Conservation (phyloP, 2,113 vertebrate genomes). For the Bos indicus region DNA sequence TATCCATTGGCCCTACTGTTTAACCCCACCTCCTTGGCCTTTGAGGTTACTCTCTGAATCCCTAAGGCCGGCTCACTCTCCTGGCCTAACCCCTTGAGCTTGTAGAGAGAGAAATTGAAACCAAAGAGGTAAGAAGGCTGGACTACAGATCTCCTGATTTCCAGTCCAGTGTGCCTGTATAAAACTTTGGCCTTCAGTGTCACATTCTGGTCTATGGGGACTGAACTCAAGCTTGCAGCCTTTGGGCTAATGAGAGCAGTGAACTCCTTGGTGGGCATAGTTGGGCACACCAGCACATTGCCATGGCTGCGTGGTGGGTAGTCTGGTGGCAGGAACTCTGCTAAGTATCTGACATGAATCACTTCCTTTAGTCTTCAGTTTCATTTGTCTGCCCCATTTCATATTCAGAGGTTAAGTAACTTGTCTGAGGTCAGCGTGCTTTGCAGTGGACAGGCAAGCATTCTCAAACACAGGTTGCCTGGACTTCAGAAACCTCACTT, state of each 20-base stretch:
- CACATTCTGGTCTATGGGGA: background rate
- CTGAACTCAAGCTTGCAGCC: background rate
- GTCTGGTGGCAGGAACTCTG: background rate
- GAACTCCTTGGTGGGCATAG: background rate
- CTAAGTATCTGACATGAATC: background rate
- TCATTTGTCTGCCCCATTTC: background rate
- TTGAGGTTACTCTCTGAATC: background rate
- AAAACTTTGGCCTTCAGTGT: background rate
- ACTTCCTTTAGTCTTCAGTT: background rate
- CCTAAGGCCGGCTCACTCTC: background rate
- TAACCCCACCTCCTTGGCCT: background rate
- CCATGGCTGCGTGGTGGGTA: background rate
- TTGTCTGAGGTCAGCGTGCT: background rate
- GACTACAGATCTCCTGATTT: background rate
- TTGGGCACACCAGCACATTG: background rate
- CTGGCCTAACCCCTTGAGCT: background rate
- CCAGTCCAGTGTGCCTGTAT: background rate
- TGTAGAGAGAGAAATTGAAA: background rate
- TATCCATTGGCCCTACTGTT: background rate
- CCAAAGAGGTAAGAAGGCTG: background rate
- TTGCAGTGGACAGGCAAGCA: background rate
- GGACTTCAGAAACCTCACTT: background rate
- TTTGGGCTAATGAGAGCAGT: background rate
- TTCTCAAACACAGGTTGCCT: background rate
- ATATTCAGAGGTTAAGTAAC: background rate